Evolutionary conservation across 2,888 invertebrate species (phyloP).

Genomic region (Drepana falcataria): DNA sequence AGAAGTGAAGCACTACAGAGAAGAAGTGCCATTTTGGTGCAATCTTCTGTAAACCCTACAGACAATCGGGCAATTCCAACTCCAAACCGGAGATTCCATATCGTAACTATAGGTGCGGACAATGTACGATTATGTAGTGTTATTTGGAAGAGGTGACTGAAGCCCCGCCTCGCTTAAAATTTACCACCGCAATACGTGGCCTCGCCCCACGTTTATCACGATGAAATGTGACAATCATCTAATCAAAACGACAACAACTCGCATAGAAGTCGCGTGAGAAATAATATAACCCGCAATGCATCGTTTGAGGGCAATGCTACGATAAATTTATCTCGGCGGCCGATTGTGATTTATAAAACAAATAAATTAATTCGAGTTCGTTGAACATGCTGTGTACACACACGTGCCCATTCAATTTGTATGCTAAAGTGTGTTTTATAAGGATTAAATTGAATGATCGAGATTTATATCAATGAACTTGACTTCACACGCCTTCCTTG

Average conservation of each 20-base stretch:
- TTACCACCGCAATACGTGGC: conserved; percentile 14
- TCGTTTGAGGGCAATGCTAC: conserved; percentile 50
- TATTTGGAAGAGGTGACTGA: background rate
- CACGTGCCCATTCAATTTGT: background rate
- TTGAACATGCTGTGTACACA: background rate
- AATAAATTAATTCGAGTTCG: conserved; percentile 20
- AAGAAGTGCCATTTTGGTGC: no score
- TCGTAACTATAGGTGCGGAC: no score
- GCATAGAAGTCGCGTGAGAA: conserved; percentile 52
- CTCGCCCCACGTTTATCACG: conserved; percentile 28
- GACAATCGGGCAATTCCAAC: no score
- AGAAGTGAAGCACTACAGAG: no score
- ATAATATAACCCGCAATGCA: conserved; percentile 41
- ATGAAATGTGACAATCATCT: conserved; percentile 48
- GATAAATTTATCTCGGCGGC: conserved; percentile 36
- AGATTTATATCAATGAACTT: no score
- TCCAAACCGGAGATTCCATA: no score
- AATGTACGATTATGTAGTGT: background rate
- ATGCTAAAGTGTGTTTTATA: background rate
- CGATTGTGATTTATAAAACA: conserved; percentile 29
- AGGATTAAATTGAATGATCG: no score
- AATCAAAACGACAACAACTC: conserved; percentile 50
- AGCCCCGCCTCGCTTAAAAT: background rate
- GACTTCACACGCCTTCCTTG: no score
- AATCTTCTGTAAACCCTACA: no score